These are phyloP conservation scores for Sitta europaea DNA, from an alignment of 2,113 vertebrate species.

Conservation along the genomic window DNA sequence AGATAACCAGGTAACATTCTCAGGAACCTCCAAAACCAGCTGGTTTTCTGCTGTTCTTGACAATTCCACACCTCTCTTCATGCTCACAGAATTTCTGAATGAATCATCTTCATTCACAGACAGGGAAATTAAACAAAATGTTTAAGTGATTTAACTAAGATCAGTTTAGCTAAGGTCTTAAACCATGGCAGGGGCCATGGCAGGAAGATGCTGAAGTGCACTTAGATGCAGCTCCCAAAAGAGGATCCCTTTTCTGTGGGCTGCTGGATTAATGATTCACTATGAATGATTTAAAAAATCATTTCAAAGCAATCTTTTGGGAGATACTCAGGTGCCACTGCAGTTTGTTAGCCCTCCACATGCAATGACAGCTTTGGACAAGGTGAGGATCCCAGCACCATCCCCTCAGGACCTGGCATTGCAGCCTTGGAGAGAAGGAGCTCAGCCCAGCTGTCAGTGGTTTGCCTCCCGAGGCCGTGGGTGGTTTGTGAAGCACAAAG, in stretches of 20 bases:
- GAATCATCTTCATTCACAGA: neutral
- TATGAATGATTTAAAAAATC: accelerated
- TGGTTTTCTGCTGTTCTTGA: neutral
- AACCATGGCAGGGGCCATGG: neutral
- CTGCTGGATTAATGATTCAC: neutral
- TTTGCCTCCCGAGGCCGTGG: neutral
- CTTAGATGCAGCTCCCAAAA: neutral
- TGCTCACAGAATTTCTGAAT: neutral
- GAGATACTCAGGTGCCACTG: neutral
- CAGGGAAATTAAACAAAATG: neutral
- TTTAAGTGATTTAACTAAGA: neutral
- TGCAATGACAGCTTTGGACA: neutral
- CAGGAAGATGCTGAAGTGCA: neutral
- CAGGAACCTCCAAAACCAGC: neutral
- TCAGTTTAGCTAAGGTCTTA: neutral
- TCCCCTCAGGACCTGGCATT: neutral
- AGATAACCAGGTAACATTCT: neutral
- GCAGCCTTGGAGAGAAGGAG: neutral
- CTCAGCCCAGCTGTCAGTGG: neutral
- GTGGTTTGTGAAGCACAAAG: neutral
- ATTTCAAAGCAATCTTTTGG: neutral
- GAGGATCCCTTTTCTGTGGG: neutral
- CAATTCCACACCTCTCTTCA: neutral
- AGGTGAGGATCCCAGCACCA: neutral
- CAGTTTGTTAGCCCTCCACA: neutral